Percentiles rank a stretch among this genome's conserved stretches.
phyloP scores from a whole-genome alignment of 2,888 invertebrate genomes.

The Cyclophora albipunctata region DNA sequence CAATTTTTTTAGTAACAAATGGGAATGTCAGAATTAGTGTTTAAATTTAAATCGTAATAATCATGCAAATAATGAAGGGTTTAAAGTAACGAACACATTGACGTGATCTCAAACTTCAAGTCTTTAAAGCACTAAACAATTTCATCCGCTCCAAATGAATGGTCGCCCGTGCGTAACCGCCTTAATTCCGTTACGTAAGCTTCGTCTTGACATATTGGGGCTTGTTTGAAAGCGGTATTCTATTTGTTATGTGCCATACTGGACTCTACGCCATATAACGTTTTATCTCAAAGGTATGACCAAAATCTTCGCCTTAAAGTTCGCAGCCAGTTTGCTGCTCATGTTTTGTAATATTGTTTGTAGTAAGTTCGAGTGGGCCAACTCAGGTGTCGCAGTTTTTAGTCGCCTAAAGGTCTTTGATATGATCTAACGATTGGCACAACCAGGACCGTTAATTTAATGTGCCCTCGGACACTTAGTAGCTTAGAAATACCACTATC shows the following conservation, averaged over 20 bases:
- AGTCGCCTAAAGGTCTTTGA: too few relatives aligned
- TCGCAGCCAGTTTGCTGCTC: slow-evolving; percentile 1
- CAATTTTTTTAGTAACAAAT: too few relatives aligned
- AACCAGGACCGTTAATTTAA: too few relatives aligned
- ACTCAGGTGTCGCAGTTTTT: too few relatives aligned
- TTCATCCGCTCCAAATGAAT: slow-evolving; percentile 4
- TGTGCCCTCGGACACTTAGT: too few relatives aligned
- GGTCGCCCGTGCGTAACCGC: slow-evolving; percentile 14
- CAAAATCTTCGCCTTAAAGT: slow-evolving; percentile 19
- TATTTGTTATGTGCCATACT: slow-evolving; percentile 24
- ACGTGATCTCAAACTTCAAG: too few relatives aligned
- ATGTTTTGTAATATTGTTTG: slow-evolving; percentile 6
- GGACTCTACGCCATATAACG: slow-evolving; percentile 23
- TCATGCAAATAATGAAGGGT: too few relatives aligned
- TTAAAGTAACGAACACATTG: too few relatives aligned
- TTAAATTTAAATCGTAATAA: too few relatives aligned
- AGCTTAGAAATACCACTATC: too few relatives aligned
- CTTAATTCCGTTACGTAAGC: slow-evolving; percentile 27
- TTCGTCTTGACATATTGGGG: slow-evolving; percentile 30
- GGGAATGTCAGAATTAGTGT: too few relatives aligned
- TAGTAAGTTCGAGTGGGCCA: background rate
- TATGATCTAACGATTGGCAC: too few relatives aligned
- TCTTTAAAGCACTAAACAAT: background rate
- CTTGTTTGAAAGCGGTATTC: slow-evolving; percentile 30
- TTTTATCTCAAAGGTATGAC: slow-evolving; percentile 22